Conservation (phyloP, 2,113 vertebrate genomes). For the Neolamprologus caudopunctatus region DNA sequence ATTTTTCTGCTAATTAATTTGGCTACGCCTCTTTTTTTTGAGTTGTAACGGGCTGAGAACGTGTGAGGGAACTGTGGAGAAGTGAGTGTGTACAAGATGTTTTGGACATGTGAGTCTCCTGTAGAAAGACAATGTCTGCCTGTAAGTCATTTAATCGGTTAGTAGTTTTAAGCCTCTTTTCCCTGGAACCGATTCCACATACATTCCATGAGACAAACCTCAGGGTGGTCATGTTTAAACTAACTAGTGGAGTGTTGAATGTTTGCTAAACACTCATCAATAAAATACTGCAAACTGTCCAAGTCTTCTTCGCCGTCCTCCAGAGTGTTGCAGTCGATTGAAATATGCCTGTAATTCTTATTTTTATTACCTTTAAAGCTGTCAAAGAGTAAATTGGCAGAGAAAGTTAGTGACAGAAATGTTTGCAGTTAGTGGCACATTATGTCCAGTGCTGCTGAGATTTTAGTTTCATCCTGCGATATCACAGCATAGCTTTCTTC, state of each 20-base stretch:
- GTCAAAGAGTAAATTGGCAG: background rate
- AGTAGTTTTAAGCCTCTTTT: background rate
- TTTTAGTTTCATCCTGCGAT: background rate
- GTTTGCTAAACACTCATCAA: background rate
- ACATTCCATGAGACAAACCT: background rate
- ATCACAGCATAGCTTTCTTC: background rate
- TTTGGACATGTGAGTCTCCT: background rate
- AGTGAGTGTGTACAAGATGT: background rate
- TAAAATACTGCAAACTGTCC: background rate
- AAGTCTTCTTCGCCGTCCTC: background rate
- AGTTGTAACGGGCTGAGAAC: background rate
- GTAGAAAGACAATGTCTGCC: background rate
- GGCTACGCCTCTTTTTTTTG: background rate
- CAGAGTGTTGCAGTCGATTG: background rate
- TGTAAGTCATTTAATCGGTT: fast-evolving
- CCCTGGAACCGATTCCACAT: background rate
- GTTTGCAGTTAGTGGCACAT: background rate
- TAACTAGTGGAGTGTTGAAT: background rate
- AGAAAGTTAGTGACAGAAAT: background rate
- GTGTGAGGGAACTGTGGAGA: background rate
- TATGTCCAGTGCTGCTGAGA: background rate
- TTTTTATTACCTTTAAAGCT: background rate
- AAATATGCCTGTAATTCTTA: background rate
- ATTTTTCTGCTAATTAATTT: background rate
- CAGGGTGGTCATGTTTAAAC: background rate